Evolutionary conservation across 1,140 invertebrate genomes (phyloP), one percentile per base, ranked within the genome.

Genomic region (Aethina tumida): DNA sequence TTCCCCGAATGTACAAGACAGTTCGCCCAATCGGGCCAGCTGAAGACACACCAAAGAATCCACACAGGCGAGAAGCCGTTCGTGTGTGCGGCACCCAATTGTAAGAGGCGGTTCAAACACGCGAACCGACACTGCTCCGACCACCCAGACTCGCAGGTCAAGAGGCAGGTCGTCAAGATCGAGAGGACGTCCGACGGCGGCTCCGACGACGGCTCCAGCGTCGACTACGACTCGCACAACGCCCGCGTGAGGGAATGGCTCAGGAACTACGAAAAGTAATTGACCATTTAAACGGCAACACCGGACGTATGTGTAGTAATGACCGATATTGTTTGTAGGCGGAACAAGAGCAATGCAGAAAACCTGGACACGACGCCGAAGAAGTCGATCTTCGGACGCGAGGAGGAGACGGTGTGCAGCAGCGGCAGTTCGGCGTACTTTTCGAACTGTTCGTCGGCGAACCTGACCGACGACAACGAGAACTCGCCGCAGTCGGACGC

Each of bases 61-160:
- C 84, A 89, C 52, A 86, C 84, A 2, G 84, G 84, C 19, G 84
- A 87, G 52, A 85, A 85, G 55, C 84, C 84, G 2, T 89, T 88
- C 60, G 59, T 75, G 5, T 88, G 84, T 62, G 74, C 77, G 2
- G 69, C 69, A 41, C 52, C 66, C 43, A 79, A 79, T 49, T 80
- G 74, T 61, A 63, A 64, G 18, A 79, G 72, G 60, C 62, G 79
- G 38, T 88, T 86, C 53, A 84, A 83, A n/a, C 83, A 88, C 63
- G 81, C 83, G 0, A 87, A 88, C 54, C 59, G 83, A 16, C 81
- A 83, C 47, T 88, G 83, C 50, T 68, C 76, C 2, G 67, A 75
- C 45, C 75, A 80, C 66, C 74, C 75, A 0, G 68, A 71, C 35
- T 66, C 67, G 9, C 64, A 67, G 25, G 52, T 80, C 7, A 70